A percentile compares a stretch with the other conserved stretches of the same genome.
Evolutionary conservation across 2,888 invertebrate genomes (phyloP).

Genomic region (Pterobdella sp.): DNA sequence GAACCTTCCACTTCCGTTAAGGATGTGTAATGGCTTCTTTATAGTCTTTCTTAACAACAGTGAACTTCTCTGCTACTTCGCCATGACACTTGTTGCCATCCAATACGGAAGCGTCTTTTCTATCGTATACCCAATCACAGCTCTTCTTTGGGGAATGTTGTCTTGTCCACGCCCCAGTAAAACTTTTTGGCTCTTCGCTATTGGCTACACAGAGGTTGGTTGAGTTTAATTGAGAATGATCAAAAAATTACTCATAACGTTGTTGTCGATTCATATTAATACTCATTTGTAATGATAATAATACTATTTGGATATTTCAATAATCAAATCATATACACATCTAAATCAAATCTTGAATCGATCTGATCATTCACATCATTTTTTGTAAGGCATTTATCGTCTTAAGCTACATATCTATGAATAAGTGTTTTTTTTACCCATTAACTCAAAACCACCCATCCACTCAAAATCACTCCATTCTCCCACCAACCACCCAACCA

Average conservation of each 20-base stretch:
- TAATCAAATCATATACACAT: background rate
- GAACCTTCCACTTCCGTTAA: constrained; percentile 43
- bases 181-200: constrained; percentile 94
- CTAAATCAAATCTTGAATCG: background rate
- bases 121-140: constrained; percentile 72
- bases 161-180: constrained; percentile 91
- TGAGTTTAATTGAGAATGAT: background rate
- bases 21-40: constrained; percentile 60
- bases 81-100: constrained; percentile 89
- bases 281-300: too few species aligned
- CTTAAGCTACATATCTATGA: background rate
- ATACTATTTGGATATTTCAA: too few species aligned
- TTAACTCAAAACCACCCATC: background rate
- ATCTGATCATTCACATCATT: background rate
- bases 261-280: too few species aligned
- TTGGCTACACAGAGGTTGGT: constrained; percentile 87
- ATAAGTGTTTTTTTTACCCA: too few species aligned
- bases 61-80: constrained; percentile 86
- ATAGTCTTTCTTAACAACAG: constrained; percentile 77
- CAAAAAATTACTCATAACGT: too few species aligned
- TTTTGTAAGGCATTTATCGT: background rate
- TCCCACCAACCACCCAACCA: background rate
- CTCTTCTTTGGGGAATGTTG: constrained; percentile 89
- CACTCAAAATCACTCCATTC: background rate
- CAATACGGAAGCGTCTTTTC: constrained; percentile 85